These are phyloP conservation scores for Amphibalanus amphitrite DNA, from an alignment of 1,140 invertebrate species.

Conservation along the genomic window DNA sequence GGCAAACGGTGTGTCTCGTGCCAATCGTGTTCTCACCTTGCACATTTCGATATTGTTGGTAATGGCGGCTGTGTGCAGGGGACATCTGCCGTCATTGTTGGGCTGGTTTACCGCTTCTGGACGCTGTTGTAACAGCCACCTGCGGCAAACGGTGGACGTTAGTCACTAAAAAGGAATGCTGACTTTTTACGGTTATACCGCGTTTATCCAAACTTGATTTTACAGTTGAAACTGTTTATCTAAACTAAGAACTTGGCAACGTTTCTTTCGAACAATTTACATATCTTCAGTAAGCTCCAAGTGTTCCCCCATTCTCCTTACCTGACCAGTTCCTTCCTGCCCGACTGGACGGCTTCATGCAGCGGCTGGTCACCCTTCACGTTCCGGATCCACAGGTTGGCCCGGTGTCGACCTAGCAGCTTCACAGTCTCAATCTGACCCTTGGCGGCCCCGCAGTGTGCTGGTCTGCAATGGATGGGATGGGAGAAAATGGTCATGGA, in stretches of 20 bases:
- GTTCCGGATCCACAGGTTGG: constrained; percentile 82
- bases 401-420: constrained; percentile 55
- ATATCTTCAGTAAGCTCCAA: neutral
- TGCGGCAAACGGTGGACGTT: neutral
- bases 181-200: too few species aligned
- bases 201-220: too few species aligned
- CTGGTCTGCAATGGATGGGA: constrained; percentile 61
- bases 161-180: too few species aligned
- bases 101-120: constrained; percentile 68
- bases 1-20: too few species aligned
- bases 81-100: constrained; percentile 80
- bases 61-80: constrained; percentile 82
- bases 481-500: too few species aligned
- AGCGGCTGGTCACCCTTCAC: constrained; percentile 75
- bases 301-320: constrained; percentile 25
- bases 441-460: constrained; percentile 82
- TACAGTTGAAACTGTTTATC: too few species aligned
- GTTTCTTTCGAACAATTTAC: neutral
- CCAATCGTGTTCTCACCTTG: too few species aligned
- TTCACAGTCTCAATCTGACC: constrained; percentile 74
- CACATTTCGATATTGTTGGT: constrained; percentile 89
- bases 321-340: constrained; percentile 62
- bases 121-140: constrained; percentile 62
- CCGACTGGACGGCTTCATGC: constrained; percentile 86
- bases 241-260: too few species aligned